These are phyloP conservation scores for Parapsyche elsis DNA, from an alignment of 1,140 invertebrate species.

Conservation along the genomic window DNA sequence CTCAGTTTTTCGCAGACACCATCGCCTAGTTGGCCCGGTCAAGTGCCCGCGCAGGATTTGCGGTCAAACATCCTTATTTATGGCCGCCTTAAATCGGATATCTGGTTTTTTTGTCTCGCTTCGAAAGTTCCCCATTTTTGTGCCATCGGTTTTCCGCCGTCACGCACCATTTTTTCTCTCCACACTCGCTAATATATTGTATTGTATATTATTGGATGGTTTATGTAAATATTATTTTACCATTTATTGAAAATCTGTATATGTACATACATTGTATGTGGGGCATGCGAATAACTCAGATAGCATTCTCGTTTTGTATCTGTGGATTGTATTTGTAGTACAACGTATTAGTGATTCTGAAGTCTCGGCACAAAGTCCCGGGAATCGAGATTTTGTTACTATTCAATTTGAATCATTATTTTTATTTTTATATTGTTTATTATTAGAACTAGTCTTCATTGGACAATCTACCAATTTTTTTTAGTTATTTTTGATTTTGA, in stretches of 20 bases:
- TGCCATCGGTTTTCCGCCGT: background rate
- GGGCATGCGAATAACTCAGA: too few species aligned
- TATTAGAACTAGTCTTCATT: too few species aligned
- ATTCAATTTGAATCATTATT: background rate
- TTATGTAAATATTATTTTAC: background rate
- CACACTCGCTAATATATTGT: too few species aligned
- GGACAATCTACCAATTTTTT: too few species aligned
- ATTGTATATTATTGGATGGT: background rate
- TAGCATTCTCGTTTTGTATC: too few species aligned
- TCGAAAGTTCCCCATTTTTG: background rate
- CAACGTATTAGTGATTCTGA: too few species aligned
- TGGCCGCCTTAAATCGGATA: conserved; percentile 39
- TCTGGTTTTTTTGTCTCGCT: conserved; percentile 9
- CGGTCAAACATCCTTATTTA: conserved; percentile 39
- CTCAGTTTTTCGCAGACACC: background rate
- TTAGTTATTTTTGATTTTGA: too few species aligned
- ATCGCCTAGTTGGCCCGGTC: conserved; percentile 1
- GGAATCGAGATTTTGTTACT: too few species aligned
- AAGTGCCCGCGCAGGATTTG: conserved; percentile 36
- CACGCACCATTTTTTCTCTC: background rate
- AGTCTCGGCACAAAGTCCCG: too few species aligned
- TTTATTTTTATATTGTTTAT: background rate
- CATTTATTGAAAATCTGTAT: background rate
- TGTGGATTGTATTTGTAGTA: too few species aligned
- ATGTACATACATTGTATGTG: background rate